These are phyloP conservation scores for Caiman crocodilus DNA, from an alignment of 2,797 vertebrate genomes.

Conservation along the genomic window DNA sequence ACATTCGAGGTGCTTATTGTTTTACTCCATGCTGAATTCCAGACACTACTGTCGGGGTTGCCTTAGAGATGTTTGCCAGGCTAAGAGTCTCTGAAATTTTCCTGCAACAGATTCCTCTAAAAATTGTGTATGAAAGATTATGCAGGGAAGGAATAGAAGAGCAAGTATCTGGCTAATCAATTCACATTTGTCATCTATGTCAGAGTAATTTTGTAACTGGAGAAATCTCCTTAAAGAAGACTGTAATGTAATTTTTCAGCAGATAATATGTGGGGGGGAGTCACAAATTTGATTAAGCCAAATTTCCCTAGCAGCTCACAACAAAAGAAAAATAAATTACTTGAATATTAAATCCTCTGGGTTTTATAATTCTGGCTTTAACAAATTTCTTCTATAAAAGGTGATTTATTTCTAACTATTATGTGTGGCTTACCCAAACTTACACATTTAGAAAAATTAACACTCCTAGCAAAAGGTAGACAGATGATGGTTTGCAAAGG, in stretches of 20 bases:
- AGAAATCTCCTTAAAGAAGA: constrained; percentile 14
- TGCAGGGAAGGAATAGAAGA: background rate
- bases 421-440: background rate
- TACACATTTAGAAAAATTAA: background rate
- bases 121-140: background rate
- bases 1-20: background rate
- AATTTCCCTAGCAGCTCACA: constrained; percentile 5
- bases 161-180: background rate
- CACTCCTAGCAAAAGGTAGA: background rate
- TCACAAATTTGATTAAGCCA: background rate
- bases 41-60: constrained; percentile 35
- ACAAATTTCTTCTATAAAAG: background rate
- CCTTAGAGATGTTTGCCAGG: constrained; percentile 42
- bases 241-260: background rate
- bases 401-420: background rate
- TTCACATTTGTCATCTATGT: constrained; percentile 26
- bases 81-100: constrained; percentile 7
- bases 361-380: background rate
- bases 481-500: background rate
- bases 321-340: background rate
- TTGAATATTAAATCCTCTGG: background rate
- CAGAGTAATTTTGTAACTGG: constrained; percentile 3
- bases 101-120: constrained; percentile 19
- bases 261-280: background rate
- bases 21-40: background rate